Conservation (phyloP, 2,113 vertebrate species). For the Podarcis raffonei region DNA sequence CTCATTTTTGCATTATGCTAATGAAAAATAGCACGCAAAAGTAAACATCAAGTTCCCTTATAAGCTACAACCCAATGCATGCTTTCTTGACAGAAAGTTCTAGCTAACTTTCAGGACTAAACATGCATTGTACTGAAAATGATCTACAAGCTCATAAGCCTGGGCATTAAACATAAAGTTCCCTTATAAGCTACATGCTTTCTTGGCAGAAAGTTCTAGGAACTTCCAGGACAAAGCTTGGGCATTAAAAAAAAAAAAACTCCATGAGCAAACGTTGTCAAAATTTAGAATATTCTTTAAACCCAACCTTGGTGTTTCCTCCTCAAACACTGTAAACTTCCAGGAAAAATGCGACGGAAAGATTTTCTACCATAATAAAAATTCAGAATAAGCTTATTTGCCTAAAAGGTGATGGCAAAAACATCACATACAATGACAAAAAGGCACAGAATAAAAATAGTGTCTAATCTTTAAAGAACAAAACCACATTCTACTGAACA, state of each 20-base stretch:
- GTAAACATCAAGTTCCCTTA: not conserved
- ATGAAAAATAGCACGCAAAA: not conserved
- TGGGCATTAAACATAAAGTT: not conserved
- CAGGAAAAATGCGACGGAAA: not conserved
- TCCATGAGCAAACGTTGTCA: not conserved
- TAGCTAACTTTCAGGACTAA: not conserved
- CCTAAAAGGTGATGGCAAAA: not conserved
- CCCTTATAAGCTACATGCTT: not conserved
- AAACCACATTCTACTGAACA: constrained; percentile 5
- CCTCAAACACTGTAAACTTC: not conserved
- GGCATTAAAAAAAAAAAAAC: not conserved
- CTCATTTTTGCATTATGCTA: not conserved
- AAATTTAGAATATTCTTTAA: not conserved
- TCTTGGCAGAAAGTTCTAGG: not conserved
- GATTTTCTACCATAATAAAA: not conserved
- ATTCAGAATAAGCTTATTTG: not conserved
- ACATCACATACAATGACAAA: not conserved
- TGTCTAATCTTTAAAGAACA: not conserved
- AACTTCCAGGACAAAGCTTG: not conserved
- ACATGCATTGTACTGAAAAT: too few relatives aligned
- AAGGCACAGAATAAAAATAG: not conserved
- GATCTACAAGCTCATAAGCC: too few relatives aligned
- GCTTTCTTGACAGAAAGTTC: not conserved
- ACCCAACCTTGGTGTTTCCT: not conserved
- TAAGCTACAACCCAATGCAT: not conserved